Conservation (phyloP, 2,113 vertebrate genomes). For the Barnardius zonarius region DNA sequence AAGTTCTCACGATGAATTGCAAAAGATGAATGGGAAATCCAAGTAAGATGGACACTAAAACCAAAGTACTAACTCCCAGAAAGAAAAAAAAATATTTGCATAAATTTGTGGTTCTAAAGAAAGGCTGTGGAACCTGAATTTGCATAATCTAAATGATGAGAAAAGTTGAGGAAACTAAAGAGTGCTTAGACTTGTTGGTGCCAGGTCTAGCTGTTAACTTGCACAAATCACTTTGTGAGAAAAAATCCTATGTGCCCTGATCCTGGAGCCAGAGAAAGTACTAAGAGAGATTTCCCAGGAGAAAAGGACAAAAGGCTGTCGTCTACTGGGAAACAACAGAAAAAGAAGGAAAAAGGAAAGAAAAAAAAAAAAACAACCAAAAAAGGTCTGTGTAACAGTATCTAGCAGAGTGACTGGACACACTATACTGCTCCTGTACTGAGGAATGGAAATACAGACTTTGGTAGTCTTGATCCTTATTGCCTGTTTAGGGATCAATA, state of each 20-base stretch:
- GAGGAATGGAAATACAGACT: background rate
- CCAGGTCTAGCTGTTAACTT: slow-evolving; percentile 43
- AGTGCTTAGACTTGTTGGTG: slow-evolving; percentile 60
- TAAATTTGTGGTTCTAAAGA: slow-evolving; percentile 38
- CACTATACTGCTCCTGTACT: background rate
- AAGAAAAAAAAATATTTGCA: slow-evolving; percentile 57
- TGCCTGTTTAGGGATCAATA: background rate
- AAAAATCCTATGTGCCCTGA: slow-evolving; percentile 1
- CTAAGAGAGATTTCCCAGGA: slow-evolving; percentile 23
- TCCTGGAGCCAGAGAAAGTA: slow-evolving; percentile 30
- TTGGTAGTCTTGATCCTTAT: background rate
- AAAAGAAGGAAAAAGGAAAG: background rate
- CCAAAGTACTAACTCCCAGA: background rate
- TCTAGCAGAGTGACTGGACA: background rate
- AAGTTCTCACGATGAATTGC: slow-evolving; percentile 17
- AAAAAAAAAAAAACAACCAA: background rate
- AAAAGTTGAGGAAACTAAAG: slow-evolving; percentile 50
- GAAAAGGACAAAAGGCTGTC: slow-evolving; percentile 38
- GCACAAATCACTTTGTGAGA: slow-evolving; percentile 56
- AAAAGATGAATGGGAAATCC: slow-evolving; percentile 38
- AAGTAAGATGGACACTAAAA: slow-evolving; percentile 26
- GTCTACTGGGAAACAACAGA: background rate
- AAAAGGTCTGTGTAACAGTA: background rate
- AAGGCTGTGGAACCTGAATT: slow-evolving; percentile 39
- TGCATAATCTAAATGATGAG: slow-evolving; percentile 66